phyloP scores from a whole-genome alignment of 2,888 invertebrate genomes.

The Thera obeliscata region DNA sequence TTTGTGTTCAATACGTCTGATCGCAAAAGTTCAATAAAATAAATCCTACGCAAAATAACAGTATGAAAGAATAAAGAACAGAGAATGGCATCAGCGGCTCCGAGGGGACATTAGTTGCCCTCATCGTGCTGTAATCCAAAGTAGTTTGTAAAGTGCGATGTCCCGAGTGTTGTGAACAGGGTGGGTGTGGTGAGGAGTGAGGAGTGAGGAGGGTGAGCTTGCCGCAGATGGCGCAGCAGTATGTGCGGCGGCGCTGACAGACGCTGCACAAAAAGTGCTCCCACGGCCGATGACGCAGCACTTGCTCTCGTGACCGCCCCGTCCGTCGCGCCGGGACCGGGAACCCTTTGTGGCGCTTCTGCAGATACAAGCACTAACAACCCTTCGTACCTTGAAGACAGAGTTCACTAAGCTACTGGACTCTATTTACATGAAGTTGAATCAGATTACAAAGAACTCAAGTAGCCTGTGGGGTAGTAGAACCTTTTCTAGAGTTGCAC shows the following conservation, averaged over 20 bases:
- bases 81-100: background rate
- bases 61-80: too few relatives aligned
- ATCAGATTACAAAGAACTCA: too few relatives aligned
- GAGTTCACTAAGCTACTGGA: too few relatives aligned
- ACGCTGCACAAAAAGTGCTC: constrained; percentile 42
- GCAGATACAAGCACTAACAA: background rate
- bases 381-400: background rate
- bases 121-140: background rate
- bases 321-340: background rate
- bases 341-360: background rate
- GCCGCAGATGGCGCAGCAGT: constrained; percentile 11
- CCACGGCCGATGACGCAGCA: constrained; percentile 42
- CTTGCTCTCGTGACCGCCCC: constrained; percentile 15
- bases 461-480: too few relatives aligned
- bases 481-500: too few relatives aligned
- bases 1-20: background rate
- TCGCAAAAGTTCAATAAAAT: background rate
- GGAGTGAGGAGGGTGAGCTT: background rate
- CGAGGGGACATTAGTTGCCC: background rate
- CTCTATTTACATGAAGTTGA: too few relatives aligned
- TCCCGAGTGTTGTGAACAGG: background rate
- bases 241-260: background rate
- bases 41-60: too few relatives aligned
- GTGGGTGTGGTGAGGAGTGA: background rate
- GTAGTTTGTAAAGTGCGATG: constrained; percentile 5